A percentile compares a stretch with the other conserved stretches of the same genome.
Conservation (phyloP, 2,888 invertebrate species). For the Piscicola geometra region DNA sequence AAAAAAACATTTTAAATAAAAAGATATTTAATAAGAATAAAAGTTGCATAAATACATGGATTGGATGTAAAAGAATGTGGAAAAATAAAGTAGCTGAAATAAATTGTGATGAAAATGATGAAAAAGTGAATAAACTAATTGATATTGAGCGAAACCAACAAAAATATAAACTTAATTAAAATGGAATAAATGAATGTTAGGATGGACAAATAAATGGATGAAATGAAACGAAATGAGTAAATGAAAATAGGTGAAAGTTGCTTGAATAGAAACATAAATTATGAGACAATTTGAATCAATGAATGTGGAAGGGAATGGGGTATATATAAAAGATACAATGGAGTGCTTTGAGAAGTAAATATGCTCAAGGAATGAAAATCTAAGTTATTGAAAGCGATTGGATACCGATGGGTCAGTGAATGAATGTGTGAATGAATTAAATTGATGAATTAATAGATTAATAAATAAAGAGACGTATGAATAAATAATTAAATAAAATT, state of each 20-base stretch:
- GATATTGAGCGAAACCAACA: neutral
- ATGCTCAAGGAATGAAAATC: too few relatives aligned
- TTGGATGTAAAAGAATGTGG: neutral
- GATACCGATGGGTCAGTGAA: too few relatives aligned
- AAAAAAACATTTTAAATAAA: neutral
- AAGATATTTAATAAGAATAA: neutral
- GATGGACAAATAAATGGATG: neutral
- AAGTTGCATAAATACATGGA: neutral
- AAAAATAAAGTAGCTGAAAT: neutral
- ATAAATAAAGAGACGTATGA: too few relatives aligned
- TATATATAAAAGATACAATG: too few relatives aligned
- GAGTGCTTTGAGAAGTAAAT: too few relatives aligned
- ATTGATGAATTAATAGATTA: too few relatives aligned
- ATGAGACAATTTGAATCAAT: conserved; percentile 8
- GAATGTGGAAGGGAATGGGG: neutral
- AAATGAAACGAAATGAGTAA: neutral
- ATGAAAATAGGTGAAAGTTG: neutral
- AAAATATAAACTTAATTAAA: neutral
- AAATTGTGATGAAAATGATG: neutral
- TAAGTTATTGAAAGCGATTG: too few relatives aligned
- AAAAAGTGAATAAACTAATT: too few relatives aligned
- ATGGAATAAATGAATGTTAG: neutral
- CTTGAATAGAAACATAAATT: neutral
- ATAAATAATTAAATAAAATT: neutral
- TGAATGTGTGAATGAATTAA: too few relatives aligned